Evolutionary conservation across 1,140 invertebrate species (phyloP).

Genomic region (Zaprionus vittiger): DNA sequence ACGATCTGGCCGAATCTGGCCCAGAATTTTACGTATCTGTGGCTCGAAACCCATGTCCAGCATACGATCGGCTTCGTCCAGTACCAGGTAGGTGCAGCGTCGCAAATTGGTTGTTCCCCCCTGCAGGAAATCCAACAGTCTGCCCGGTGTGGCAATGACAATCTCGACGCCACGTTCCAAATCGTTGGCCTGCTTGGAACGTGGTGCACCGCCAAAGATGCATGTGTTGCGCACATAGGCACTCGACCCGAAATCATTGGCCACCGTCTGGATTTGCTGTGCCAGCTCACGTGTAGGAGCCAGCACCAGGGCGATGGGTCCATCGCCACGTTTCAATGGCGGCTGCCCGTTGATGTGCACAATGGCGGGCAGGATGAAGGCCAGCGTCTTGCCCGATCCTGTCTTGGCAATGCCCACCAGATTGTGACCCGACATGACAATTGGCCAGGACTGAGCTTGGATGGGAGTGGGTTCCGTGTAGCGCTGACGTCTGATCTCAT

Average conservation of each 20-base stretch:
- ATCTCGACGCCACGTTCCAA: constrained; percentile 94
- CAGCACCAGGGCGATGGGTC: constrained; percentile 94
- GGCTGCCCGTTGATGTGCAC: constrained; percentile 96
- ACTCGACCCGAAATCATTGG: constrained; percentile 92
- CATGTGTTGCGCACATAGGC: constrained; percentile 94
- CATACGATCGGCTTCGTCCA: constrained; percentile 99
- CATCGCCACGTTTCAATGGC: constrained; percentile 91
- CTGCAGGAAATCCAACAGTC: constrained; percentile 97
- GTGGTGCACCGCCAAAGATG: constrained; percentile 97
- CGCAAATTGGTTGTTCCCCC: constrained; percentile 93
- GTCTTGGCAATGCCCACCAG: constrained; percentile 97
- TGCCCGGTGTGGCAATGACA: constrained; percentile 96
- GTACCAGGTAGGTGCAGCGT: constrained; percentile 95
- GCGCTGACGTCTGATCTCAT: constrained; percentile 86
- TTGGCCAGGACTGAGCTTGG: constrained; percentile 95
- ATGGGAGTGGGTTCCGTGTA: constrained; percentile 94
- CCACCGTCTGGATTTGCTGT: constrained; percentile 97
- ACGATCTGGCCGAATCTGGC: constrained; percentile 96
- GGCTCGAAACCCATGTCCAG: constrained; percentile 99
- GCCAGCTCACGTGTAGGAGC: constrained; percentile 97
- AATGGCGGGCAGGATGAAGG: constrained; percentile 92
- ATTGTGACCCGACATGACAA: constrained; percentile 94
- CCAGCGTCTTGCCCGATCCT: constrained; percentile 94
- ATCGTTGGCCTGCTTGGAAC: constrained; percentile 92
- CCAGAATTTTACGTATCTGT: constrained; percentile 98